Base-by-base conservation (phyloP, 2,888 invertebrate species). In the Schrankia costaestrigalis region DNA sequence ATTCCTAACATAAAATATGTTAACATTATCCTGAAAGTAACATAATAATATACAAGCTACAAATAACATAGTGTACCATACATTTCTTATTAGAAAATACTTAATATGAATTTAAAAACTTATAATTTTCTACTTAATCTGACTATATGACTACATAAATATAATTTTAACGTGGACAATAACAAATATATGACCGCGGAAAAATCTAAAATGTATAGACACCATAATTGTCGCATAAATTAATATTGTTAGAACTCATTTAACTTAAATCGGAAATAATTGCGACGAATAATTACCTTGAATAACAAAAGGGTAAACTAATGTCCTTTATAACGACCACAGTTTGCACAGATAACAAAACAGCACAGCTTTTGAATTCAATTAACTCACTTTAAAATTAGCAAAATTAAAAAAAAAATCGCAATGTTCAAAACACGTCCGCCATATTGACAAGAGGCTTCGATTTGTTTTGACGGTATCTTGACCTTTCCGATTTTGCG, bases 391-490 rank as follows among this genome's bases (percentile, higher is more conserved):
- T 13, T 13, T 1, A 45, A 45, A 66, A 63, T 58, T 50, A 41
- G 44, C 43, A 58, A 65, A 26, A 58, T 61, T n/a, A n/a, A n/a
- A 55, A 54, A 66, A 71, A 25, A 70, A 67, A 58, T 50, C 35
- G 47, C 56, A 60, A 60, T 56, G 61, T 69, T 66, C 63, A 66
- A 72, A 77, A 71, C 58, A 66, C 49, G 70, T 68, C 78, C 70
- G 88, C 87, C 88, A 88, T 88, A 73, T 87, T 86, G 80, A 65
- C 70, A 71, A 71, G 75, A 70, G 63, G 54, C 65, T 78, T 79
- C 81, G 82, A 84, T 85, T 80, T 88, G 88, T 89, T 88, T 79
- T 86, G 87, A 86, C 86, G 82, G 86, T 76, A 58, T 72, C 69
- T 73, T 81, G 81, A 84, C 82, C 85, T 83, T 83, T 78, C 70